Percentiles rank a stretch among this genome's conserved stretches.
Evolutionary conservation across 2,888 invertebrate genomes (phyloP).

Genomic region (Phyllotreta striolata): DNA sequence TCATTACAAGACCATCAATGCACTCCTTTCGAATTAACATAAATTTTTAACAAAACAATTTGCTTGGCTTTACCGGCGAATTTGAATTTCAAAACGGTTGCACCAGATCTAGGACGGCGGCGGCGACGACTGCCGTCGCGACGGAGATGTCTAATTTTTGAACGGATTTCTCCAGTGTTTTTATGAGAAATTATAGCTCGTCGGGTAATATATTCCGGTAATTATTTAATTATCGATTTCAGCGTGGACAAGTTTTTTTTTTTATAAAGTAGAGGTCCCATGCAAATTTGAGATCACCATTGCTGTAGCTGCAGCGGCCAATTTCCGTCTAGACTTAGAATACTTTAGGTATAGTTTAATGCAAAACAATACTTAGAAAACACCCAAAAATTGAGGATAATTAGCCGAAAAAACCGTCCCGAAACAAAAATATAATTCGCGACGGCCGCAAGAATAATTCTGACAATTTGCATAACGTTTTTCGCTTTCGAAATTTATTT

Average conservation of each 20-base stretch:
- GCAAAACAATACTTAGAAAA: constrained; percentile 22
- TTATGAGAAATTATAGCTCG: constrained; percentile 7
- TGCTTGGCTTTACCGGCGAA: constrained; percentile 15
- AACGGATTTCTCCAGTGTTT: constrained; percentile 26
- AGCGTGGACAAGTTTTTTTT: too few species aligned
- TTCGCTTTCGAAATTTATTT: constrained; percentile 40
- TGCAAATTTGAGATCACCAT: not conserved
- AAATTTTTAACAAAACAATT: constrained; percentile 34
- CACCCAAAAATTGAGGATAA: constrained; percentile 11
- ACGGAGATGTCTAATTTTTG: constrained; percentile 1
- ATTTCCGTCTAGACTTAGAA: too few species aligned
- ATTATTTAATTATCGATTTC: constrained; percentile 26
- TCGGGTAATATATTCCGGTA: constrained; percentile 24
- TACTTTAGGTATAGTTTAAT: too few species aligned
- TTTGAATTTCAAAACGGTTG: constrained; percentile 23
- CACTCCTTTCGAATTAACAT: constrained; percentile 30
- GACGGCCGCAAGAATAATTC: constrained; percentile 12
- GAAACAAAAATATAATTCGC: constrained; percentile 1
- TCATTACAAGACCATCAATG: constrained; percentile 34
- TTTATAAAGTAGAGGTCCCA: not conserved
- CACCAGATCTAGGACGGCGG: constrained; percentile 23
- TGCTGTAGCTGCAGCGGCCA: too few species aligned
- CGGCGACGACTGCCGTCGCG: too few species aligned
- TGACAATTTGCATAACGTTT: constrained; percentile 44
- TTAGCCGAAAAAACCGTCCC: constrained; percentile 16